Evolutionary conservation across 2,797 vertebrate species (phyloP), one percentile per base, ranked within the genome.

Genomic region (Dallia pectoralis): DNA sequence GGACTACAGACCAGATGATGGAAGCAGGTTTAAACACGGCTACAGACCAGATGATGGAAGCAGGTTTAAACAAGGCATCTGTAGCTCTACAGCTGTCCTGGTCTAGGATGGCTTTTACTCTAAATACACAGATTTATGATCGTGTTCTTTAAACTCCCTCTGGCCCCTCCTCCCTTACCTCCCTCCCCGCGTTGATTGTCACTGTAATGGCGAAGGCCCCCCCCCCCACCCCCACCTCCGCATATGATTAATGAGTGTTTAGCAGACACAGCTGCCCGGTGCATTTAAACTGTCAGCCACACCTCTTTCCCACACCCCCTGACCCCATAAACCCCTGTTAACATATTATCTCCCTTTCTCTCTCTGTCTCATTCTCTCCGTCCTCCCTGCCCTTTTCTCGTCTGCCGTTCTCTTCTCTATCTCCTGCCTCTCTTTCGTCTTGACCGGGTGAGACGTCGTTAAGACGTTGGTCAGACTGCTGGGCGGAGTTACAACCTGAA

Each of bases 171-270:
- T 64, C 29, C 44, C n/a, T 32, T 6, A 30, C 74, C 78, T 33
- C 36, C 27, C 19, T 14, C 25, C 51, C 65, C 22, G 5, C 36
- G 74, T 72, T 74, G 67, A 30, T 62, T 49, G 69, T 74, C 64
- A n/a, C 75, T 71, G 74, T 77, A 75, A 70, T 36, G 73, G 27
- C 77, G 82, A 76, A 62, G 69, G 65, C 69, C 72, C 25, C 71
- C 84, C 63, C 40, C 19, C 47, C 47, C 47, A 12, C 4, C 48
- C 18, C 48, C 16, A 15, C 48, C 19, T n/a, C n/a, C 6, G 18
- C 51, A 22, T n/a, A 22, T 77, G 88, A 91, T 89, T 84, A 85
- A 92, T 86, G 84, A 61, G 72, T 91, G 89, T 92, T 91, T 91
- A 89, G 81, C 83, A 79, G 83, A 85, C 40, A 48, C 67, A 80